Percentiles rank a stretch among this genome's conserved stretches.
Evolutionary conservation across 2,888 invertebrate genomes (phyloP).

Genomic region (Phlogophora meticulosa): DNA sequence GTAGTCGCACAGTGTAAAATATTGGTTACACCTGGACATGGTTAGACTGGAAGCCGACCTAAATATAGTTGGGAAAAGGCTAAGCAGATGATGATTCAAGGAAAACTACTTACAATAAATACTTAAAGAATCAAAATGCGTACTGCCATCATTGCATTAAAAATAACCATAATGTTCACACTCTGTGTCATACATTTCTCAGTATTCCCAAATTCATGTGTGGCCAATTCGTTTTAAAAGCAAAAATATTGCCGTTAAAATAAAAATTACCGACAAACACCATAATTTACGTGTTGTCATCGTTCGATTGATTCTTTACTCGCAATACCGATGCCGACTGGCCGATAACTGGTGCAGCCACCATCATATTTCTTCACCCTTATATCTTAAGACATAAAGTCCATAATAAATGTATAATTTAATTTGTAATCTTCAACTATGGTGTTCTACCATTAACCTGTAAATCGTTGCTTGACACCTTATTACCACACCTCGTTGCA

Average conservation of each 20-base stretch:
- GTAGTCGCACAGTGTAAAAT: too few relatives aligned
- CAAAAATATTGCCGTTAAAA: slow-evolving; percentile 66
- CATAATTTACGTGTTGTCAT: slow-evolving; percentile 78
- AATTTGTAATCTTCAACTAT: slow-evolving; percentile 72
- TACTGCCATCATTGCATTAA: slow-evolving; percentile 3
- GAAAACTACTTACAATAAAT: too few relatives aligned
- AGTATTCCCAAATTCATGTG: slow-evolving; percentile 64
- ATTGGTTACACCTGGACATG: too few relatives aligned
- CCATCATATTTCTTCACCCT: slow-evolving; percentile 50
- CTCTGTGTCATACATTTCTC: slow-evolving; percentile 58
- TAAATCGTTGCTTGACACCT: slow-evolving; percentile 84
- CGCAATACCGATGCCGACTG: slow-evolving; percentile 66
- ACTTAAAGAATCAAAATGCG: not conserved
- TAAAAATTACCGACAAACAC: slow-evolving; percentile 63
- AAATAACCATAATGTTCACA: slow-evolving; percentile 28
- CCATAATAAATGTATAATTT: slow-evolving; percentile 32
- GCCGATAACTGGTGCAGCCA: slow-evolving; percentile 36
- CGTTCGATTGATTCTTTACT: slow-evolving; percentile 75
- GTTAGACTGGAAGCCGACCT: too few relatives aligned
- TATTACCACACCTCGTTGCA: slow-evolving; percentile 59
- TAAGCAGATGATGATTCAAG: too few relatives aligned
- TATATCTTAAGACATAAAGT: slow-evolving; percentile 55
- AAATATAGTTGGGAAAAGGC: too few relatives aligned
- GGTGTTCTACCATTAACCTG: slow-evolving; percentile 82
- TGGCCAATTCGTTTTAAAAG: slow-evolving; percentile 66